Percentiles rank a stretch among this genome's conserved stretches.
phyloP scores from a whole-genome alignment of 2,113 vertebrate genomes.

The Toxotes chatareus region DNA sequence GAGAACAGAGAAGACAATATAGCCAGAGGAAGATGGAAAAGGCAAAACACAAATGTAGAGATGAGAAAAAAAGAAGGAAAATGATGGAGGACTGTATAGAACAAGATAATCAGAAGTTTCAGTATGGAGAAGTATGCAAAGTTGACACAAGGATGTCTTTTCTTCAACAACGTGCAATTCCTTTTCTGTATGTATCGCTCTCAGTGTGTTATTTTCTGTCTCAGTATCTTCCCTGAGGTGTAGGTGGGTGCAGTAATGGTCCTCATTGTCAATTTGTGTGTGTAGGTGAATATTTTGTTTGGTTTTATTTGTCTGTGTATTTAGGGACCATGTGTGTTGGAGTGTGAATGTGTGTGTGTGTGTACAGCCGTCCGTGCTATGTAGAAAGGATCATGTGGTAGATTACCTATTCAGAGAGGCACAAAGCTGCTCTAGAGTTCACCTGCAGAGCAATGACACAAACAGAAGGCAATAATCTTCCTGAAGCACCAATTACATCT shows the following conservation, averaged over 20 bases:
- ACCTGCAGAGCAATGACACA: constrained; percentile 19
- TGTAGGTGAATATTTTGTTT: constrained; percentile 16
- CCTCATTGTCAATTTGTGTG: constrained; percentile 14
- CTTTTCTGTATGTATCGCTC: constrained; percentile 10
- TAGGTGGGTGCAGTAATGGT: constrained; percentile 20
- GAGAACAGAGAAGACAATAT: not conserved
- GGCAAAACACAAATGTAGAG: not conserved
- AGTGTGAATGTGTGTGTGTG: not conserved
- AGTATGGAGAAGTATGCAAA: not conserved
- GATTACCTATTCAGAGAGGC: constrained; percentile 19
- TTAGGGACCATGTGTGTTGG: not conserved
- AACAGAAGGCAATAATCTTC: constrained; percentile 30
- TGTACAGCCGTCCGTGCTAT: not conserved
- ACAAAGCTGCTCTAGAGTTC: constrained; percentile 22
- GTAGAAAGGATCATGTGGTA: constrained; percentile 19
- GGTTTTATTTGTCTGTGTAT: constrained; percentile 16
- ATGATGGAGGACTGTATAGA: not conserved
- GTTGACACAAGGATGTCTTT: constrained; percentile 1
- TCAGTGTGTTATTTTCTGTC: constrained; percentile 26
- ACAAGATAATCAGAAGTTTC: constrained; percentile 3
- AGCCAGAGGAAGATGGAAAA: not conserved
- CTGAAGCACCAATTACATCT: constrained; percentile 16
- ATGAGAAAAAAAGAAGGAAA: not conserved
- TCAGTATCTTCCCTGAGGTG: constrained; percentile 19
- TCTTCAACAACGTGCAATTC: not conserved